Percentiles rank a stretch among this genome's conserved stretches.
Conservation (phyloP, 1,140 invertebrate species). For the Bacillus rossius region DNA sequence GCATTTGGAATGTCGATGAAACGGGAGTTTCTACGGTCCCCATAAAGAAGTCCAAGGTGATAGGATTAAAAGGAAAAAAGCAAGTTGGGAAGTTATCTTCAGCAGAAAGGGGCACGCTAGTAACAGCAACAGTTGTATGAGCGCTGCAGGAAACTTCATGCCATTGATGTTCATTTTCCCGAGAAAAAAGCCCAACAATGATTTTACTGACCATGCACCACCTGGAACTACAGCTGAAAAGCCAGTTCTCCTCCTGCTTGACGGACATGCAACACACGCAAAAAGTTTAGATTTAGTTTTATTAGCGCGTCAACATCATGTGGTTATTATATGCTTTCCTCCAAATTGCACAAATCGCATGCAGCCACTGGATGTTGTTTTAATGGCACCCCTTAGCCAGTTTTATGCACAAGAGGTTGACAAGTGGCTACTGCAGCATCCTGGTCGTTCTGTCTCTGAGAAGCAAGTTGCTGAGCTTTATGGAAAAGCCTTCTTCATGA, state of each 20-base stretch:
- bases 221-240: conserved; percentile 25
- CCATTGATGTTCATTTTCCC: conserved; percentile 36
- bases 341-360: conserved; percentile 38
- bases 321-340: conserved; percentile 33
- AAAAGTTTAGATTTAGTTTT: conserved; percentile 38
- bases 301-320: conserved; percentile 31
- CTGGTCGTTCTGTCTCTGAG: too few relatives aligned
- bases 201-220: conserved; percentile 21
- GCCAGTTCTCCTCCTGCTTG: conserved; percentile 34
- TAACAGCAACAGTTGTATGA: conserved; percentile 35
- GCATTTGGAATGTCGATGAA: conserved; percentile 39
- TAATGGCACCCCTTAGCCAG: too few relatives aligned
- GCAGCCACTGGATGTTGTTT: conserved; percentile 35
- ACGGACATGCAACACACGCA: conserved; percentile 38
- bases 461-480: too few relatives aligned
- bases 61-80: conserved; percentile 30
- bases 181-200: conserved; percentile 22
- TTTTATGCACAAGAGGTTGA: too few relatives aligned
- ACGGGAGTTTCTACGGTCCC: conserved; percentile 32
- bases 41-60: conserved; percentile 28
- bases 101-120: conserved; percentile 33
- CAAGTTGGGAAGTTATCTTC: conserved; percentile 28
- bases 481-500: too few relatives aligned
- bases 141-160: conserved; percentile 31
- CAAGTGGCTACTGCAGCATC: too few relatives aligned